These are phyloP conservation scores for Priapulus caudatus DNA, from an alignment of 2,888 invertebrate genomes.

Conservation along the genomic window DNA sequence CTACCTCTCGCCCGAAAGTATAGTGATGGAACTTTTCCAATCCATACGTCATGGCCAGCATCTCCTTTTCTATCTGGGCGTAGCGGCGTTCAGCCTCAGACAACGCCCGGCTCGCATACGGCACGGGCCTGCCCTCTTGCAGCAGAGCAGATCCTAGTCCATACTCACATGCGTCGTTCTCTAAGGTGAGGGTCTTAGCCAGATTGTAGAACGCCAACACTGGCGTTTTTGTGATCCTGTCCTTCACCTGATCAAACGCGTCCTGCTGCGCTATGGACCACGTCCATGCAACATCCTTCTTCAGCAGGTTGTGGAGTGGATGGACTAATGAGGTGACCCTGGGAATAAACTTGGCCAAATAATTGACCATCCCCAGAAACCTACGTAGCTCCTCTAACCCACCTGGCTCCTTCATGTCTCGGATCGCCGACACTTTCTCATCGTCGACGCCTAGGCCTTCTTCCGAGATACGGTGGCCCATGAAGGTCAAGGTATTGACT, in stretches of 20 bases:
- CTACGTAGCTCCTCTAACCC: too few relatives aligned
- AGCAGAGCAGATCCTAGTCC: constrained; percentile 21
- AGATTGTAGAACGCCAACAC: constrained; percentile 19
- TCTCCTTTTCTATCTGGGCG: too few relatives aligned
- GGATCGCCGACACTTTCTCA: too few relatives aligned
- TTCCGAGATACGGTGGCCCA: too few relatives aligned
- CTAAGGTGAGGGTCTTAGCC: constrained; percentile 9
- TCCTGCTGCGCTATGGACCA: constrained; percentile 15
- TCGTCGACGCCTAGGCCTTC: too few relatives aligned
- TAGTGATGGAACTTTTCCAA: too few relatives aligned
- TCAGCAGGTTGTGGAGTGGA: constrained; percentile 16
- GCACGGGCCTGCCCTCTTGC: constrained; percentile 18
- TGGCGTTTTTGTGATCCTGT: constrained; percentile 15
- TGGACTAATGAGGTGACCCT: constrained; percentile 13
- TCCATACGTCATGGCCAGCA: too few relatives aligned
- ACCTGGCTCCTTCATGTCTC: too few relatives aligned
- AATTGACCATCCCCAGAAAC: constrained; percentile 21
- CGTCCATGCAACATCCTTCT: constrained; percentile 19
- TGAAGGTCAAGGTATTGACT: too few relatives aligned
- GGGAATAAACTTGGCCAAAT: constrained; percentile 17
- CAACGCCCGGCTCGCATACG: too few relatives aligned
- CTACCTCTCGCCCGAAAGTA: too few relatives aligned
- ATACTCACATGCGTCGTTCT: constrained; percentile 22
- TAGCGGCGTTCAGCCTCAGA: too few relatives aligned
- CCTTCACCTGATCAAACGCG: constrained; percentile 18